These are phyloP conservation scores for Neomicropteryx cornuta DNA, from an alignment of 1,140 invertebrate species.

Conservation along the genomic window DNA sequence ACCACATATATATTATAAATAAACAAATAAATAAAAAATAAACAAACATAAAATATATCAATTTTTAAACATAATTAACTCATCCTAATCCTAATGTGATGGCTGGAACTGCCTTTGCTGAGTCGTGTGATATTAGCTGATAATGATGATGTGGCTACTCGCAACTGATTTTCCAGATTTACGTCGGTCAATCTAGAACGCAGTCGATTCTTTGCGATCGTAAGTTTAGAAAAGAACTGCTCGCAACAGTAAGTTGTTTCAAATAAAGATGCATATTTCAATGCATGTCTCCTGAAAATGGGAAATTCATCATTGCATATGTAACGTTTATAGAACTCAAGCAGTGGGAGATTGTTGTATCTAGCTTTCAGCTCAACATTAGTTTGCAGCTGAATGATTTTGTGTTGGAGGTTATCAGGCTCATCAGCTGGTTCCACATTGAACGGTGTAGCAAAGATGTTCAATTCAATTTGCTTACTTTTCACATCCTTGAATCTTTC, in stretches of 20 bases:
- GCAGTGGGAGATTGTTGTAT: not conserved
- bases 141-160: no score
- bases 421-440: not conserved
- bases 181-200: not conserved
- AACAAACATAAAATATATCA: no score
- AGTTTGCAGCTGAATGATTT: not conserved
- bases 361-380: not conserved
- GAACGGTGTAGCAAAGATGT: not conserved
- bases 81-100: no score
- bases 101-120: no score
- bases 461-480: not conserved
- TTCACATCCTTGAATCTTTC: not conserved
- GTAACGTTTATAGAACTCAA: not conserved
- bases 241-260: not conserved
- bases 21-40: no score
- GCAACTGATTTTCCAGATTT: conserved; percentile 1
- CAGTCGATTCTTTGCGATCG: not conserved
- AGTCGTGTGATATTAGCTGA: no score
- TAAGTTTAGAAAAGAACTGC: not conserved
- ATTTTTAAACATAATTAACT: no score
- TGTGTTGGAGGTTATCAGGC: not conserved
- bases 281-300: not conserved
- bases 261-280: not conserved
- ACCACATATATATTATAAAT: no score
- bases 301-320: not conserved